Evolutionary conservation across 1,140 invertebrate genomes (phyloP).

Genomic region (Sycophila sp.): DNA sequence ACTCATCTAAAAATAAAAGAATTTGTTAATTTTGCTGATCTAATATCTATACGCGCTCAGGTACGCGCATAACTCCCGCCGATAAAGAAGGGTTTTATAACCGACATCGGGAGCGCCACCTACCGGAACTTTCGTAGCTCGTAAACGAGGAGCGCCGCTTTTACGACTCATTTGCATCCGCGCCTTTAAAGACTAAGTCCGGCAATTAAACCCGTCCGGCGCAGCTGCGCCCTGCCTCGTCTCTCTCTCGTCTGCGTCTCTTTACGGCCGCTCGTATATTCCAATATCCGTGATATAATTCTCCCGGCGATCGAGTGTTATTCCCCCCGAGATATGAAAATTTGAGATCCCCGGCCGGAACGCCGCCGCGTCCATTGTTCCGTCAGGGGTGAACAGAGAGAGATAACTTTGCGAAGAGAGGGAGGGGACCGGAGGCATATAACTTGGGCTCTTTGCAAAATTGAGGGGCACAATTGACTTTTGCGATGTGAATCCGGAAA

Average conservation of each 20-base stretch:
- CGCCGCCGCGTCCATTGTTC: slow-evolving; percentile 3
- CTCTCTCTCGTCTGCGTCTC: slow-evolving; percentile 16
- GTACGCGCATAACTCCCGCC: slow-evolving; percentile 5
- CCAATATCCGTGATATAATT: slow-evolving; percentile 37
- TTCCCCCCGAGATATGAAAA: slow-evolving; percentile 34
- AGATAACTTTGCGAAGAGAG: not conserved
- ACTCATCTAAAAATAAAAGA: no score
- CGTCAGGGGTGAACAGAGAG: slow-evolving; percentile 6
- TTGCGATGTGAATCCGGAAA: not conserved
- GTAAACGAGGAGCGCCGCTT: slow-evolving; percentile 57
- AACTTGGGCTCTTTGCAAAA: slow-evolving; percentile 19
- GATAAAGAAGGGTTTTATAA: slow-evolving; percentile 36
- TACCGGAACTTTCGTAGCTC: slow-evolving; percentile 55
- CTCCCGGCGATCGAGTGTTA: slow-evolving; percentile 13
- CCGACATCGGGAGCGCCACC: not conserved
- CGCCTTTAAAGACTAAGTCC: slow-evolving; percentile 60
- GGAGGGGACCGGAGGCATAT: not conserved
- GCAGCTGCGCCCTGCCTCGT: slow-evolving; percentile 38
- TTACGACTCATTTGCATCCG: slow-evolving; percentile 63
- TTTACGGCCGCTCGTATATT: slow-evolving; percentile 38
- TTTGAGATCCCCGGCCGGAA: no score
- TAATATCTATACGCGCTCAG: slow-evolving; percentile 27
- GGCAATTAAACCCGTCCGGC: slow-evolving; percentile 60
- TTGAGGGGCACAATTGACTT: slow-evolving; percentile 19
- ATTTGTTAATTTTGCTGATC: no score